Evolutionary conservation across 2,113 vertebrate genomes (phyloP).

Genomic region (Brachyistius frenatus): DNA sequence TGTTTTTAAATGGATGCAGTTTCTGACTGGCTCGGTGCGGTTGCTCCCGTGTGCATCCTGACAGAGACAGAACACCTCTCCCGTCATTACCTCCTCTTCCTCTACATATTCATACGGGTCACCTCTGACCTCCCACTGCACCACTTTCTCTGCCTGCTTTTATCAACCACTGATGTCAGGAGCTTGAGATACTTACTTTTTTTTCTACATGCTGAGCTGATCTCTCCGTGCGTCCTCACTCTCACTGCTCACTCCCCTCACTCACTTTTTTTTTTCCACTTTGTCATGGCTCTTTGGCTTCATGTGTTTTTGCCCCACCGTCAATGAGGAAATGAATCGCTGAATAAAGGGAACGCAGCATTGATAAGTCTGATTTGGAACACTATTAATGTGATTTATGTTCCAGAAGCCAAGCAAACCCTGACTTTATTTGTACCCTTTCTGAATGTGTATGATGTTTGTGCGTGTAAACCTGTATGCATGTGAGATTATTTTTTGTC

Average conservation of each 20-base stretch:
- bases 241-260: slow-evolving; percentile 2
- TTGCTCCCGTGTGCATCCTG: slow-evolving; percentile 38
- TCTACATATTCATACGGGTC: slow-evolving; percentile 5
- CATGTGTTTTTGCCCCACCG: slow-evolving; percentile 35
- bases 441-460: slow-evolving; percentile 62
- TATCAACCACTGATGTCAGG: not conserved
- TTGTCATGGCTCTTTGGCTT: slow-evolving; percentile 25
- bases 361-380: slow-evolving; percentile 53
- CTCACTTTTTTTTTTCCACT: slow-evolving; percentile 7
- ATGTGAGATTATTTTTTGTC: slow-evolving; percentile 44
- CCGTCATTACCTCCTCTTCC: slow-evolving; percentile 5
- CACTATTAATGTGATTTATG: slow-evolving; percentile 63
- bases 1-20: slow-evolving; percentile 14
- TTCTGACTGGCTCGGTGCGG: slow-evolving; percentile 71
- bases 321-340: slow-evolving; percentile 13
- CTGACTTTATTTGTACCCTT: slow-evolving; percentile 14
- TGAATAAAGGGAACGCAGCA: slow-evolving; percentile 73
- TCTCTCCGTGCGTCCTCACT: not conserved
- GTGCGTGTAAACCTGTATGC: slow-evolving; percentile 44
- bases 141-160: no score
- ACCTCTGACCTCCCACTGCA: slow-evolving; percentile 25
- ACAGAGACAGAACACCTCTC: slow-evolving; percentile 46
- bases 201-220: not conserved
- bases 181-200: slow-evolving; percentile 17
- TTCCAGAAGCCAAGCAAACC: slow-evolving; percentile 52